Conservation (phyloP, 2,888 invertebrate species). For the Tetragonula carbonaria region DNA sequence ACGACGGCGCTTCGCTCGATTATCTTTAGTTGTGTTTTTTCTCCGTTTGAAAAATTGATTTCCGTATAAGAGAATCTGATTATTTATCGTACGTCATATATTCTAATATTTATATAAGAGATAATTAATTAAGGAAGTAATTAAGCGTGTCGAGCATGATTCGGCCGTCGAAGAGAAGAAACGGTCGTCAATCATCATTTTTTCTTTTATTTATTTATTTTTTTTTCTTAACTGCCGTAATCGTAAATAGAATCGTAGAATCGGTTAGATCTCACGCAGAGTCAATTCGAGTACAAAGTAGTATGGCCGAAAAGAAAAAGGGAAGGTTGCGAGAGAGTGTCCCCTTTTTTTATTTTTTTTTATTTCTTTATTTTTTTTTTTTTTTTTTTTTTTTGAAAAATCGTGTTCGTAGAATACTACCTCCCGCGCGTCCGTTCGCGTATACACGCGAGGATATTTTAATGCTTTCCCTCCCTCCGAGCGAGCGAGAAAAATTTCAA, state of each 20-base stretch:
- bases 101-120: conserved; percentile 48
- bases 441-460: neutral
- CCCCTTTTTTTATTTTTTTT: conserved; percentile 25
- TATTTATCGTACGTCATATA: conserved; percentile 65
- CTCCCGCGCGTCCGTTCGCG: conserved; percentile 37
- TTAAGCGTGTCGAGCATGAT: conserved; percentile 16
- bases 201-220: neutral
- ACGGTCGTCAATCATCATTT: conserved; percentile 8
- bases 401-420: conserved; percentile 59
- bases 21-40: conserved; percentile 44
- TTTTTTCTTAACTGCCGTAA: conserved; percentile 16
- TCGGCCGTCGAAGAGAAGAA: neutral
- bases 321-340: neutral
- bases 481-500: neutral
- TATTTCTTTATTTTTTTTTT: conserved; percentile 8
- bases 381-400: conserved; percentile 15
- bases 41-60: neutral
- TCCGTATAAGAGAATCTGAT: conserved; percentile 2
- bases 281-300: conserved; percentile 66
- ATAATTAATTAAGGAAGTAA: conserved; percentile 2
- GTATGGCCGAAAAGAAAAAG: neutral
- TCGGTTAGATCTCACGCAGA: conserved; percentile 28
- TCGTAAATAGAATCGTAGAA: conserved; percentile 41
- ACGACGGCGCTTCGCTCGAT: conserved; percentile 3
- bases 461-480: neutral